These are phyloP conservation scores for Drosophila pruinosa DNA, from an alignment of 1,140 invertebrate species.

Conservation along the genomic window DNA sequence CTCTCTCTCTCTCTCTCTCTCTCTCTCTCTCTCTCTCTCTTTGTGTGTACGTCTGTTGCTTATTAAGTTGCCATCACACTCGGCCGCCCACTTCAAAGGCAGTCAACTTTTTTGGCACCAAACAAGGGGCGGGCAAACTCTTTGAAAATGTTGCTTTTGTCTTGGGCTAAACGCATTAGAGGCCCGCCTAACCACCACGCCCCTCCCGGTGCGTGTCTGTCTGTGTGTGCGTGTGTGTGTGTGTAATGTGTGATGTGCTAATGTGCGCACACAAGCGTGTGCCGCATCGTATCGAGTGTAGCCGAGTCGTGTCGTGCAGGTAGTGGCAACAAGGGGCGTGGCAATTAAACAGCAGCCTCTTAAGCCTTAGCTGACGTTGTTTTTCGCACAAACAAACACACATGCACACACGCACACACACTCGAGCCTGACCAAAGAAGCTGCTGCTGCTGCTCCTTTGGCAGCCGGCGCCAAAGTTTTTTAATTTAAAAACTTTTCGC, in stretches of 20 bases:
- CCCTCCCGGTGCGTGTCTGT: not conserved
- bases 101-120: conserved; percentile 15
- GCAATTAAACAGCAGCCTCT: conserved; percentile 59
- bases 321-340: conserved; percentile 42
- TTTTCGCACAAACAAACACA: conserved; percentile 33
- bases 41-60: not conserved
- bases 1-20: no score
- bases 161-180: conserved; percentile 60
- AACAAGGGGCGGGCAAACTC: conserved; percentile 13
- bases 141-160: conserved; percentile 55
- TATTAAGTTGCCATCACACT: conserved; percentile 23
- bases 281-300: not conserved
- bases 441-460: conserved; percentile 25
- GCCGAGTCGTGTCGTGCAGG: conserved; percentile 10
- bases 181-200: not conserved
- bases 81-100: not conserved
- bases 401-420: conserved; percentile 5
- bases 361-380: conserved; percentile 7
- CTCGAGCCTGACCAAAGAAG: conserved; percentile 5
- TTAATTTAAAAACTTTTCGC: conserved; percentile 76
- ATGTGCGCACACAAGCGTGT: conserved; percentile 68
- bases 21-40: no score
- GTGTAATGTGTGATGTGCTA: conserved; percentile 7
- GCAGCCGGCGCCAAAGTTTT: conserved; percentile 68
- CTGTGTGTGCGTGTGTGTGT: not conserved